Evolutionary conservation across 2,797 vertebrate genomes (phyloP), one percentile per base, ranked within the genome.

Genomic region (Malurus splendens): DNA sequence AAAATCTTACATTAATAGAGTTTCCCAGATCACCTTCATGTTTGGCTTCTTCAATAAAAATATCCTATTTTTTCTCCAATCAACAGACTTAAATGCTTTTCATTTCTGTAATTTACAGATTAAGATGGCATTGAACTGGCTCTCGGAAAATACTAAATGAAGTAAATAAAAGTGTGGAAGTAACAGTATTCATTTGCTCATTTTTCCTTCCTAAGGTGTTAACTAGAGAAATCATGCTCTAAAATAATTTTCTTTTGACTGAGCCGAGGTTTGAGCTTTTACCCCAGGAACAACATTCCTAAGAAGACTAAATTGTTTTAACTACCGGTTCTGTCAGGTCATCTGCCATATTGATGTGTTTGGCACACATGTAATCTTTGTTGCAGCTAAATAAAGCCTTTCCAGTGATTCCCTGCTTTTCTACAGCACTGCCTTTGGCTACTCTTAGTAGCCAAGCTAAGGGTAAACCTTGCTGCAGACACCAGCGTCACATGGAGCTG

Each of bases 31-130:
- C 66, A 68, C 55, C 73, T 80, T 92, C 76, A 68, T 76, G 70
- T 89, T 90, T 93, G 66, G 42, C 76, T 91, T 90, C 79, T 89
- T 82, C 62, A 78, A 6, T 20, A 90, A 45, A 90, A 93, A 89
- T 59, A 74, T 1, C 8, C 20, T 62, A 77, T 86, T 89, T 86
- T 42, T 75, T 30, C 38, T 32, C 30, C 12, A 64, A 1, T 87
- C 73, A 93, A 67, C 62, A 60, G 66, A 66, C 30, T 76, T 75
- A 83, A 82, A 86, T 76, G 28, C 18, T 84, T 91, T 86, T 83
- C 25, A 56, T 90, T 87, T 87, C 54, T 76, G 64, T 87, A 83
- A 78, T 89, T 91, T 89, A 81, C 32, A 83, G 77, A 86, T 87
- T 91, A 5, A 2, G 66, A 82, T 38, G 14, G 52, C 66, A 70